A percentile compares a stretch with the other conserved stretches of the same genome.
phyloP scores from a whole-genome alignment of 1,140 invertebrate genomes.

The Drosophila sechellia region DNA sequence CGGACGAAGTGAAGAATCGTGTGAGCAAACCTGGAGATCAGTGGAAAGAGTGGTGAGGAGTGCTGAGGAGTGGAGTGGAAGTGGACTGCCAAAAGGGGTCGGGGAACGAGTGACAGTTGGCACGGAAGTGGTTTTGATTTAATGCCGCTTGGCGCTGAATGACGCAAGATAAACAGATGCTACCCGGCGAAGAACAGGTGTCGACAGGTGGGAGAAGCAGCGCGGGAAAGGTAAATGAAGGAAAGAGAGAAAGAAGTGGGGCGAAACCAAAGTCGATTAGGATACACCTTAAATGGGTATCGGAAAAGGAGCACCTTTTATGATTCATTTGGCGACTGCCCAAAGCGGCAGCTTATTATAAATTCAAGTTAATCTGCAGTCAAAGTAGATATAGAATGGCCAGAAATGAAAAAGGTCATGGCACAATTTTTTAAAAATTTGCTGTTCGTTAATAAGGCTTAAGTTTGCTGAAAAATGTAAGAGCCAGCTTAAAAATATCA shows the following conservation, averaged over 20 bases:
- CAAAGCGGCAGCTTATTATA: background rate
- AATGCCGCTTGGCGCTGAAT: conserved; percentile 62
- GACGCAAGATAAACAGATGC: conserved; percentile 74
- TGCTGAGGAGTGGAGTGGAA: background rate
- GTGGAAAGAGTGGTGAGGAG: background rate
- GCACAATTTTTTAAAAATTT: too few relatives aligned
- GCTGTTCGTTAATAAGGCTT: too few relatives aligned
- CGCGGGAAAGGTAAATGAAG: conserved; percentile 22
- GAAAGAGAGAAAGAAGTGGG: conserved; percentile 44
- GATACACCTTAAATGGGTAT: conserved; percentile 22
- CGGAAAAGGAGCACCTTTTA: background rate
- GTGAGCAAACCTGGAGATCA: conserved; percentile 22
- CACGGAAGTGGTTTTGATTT: conserved; percentile 80
- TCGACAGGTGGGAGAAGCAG: conserved; percentile 58
- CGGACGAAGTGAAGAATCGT: conserved; percentile 37
- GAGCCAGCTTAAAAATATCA: too few relatives aligned
- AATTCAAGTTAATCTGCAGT: background rate
- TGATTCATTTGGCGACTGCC: background rate
- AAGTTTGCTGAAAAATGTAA: too few relatives aligned
- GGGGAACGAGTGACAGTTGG: conserved; percentile 50
- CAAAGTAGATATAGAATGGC: background rate
- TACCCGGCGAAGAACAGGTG: conserved; percentile 57
- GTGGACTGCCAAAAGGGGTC: too few relatives aligned
- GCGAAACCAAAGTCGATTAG: conserved; percentile 37
- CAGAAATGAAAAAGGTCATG: too few relatives aligned